Evolutionary conservation across 2,888 invertebrate species (phyloP), one percentile per base, ranked within the genome.

Genomic region (Lepidochitona cinerea): DNA sequence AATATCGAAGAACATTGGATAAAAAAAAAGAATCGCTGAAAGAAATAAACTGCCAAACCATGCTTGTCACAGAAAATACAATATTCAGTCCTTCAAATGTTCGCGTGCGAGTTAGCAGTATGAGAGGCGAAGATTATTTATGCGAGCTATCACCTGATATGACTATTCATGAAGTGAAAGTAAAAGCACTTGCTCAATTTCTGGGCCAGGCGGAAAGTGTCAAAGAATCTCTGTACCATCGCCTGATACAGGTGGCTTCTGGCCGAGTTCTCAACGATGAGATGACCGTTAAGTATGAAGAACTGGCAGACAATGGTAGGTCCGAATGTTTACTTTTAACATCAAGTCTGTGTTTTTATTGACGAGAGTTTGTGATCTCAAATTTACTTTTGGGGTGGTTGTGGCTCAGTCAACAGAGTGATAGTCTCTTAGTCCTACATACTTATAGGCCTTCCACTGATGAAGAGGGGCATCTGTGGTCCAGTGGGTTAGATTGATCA

Each of bases 1-100:
- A n/a, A n/a, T n/a, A n/a, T n/a, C n/a, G n/a, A n/a, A n/a, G n/a
- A n/a, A n/a, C n/a, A n/a, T n/a, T n/a, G n/a, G n/a, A n/a, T n/a
- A n/a, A n/a, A n/a, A n/a, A n/a, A n/a, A n/a, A n/a, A n/a, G n/a
- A n/a, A n/a, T n/a, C n/a, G n/a, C n/a, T n/a, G n/a, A n/a, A n/a
- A n/a, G n/a, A n/a, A n/a, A n/a, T n/a, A n/a, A n/a, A n/a, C n/a
- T n/a, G 7, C 49, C 18, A 23, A 49, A n/a, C 49, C 26, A 91
- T 91, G 91, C 89, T 90, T 84, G 90, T 91, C 52, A 89, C 90
- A 26, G 91, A 91, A 73, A 78, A 84, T 4, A 87, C 81, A 73
- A 84, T 89, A 37, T 89, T 89, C 74, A 85, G 82, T 36, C 83
- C 87, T 73, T 83, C 86, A 68, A 82, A 78, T 59, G 85, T 89